Evolutionary conservation across 2,888 invertebrate species (phyloP), one percentile per base, ranked within the genome.

Genomic region (Spisula solida): DNA sequence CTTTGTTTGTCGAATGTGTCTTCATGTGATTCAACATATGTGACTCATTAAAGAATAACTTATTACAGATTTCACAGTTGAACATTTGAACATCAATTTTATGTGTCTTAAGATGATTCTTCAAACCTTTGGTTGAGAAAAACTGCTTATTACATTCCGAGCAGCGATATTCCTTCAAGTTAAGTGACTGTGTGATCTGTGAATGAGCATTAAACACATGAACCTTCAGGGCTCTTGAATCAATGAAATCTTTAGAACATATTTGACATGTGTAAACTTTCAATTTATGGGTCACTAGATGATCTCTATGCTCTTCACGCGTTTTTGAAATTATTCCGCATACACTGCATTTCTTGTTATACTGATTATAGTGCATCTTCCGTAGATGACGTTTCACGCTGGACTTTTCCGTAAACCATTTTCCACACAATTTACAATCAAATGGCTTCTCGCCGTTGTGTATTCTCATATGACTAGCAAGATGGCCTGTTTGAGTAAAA

Each of bases 141-240:
- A 92, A 91, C 51, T 92, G 89, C 47, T 92, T 92, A 66, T 90
- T 81, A 85, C 92, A 92, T 56, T 91, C 92, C 29, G 87, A 51
- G 51, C 92, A 92, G 12, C 89, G 81, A 25, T 91, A 91, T 81
- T 91, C 91, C 31, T 81, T 87, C 60, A 91, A 48, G n/a, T 88
- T 83, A 29, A 89, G 55, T 20, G 86, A 87, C 31, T 88, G 83
- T 1, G 87, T 89, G 16, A 92, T 90, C 80, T 91, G 88, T n/a
- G 90, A 90, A 89, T 92, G 92, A n/a, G 92, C 91, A 81, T 91
- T 92, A 60, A 90, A 92, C 29, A 84, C 88, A 81, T 92, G 92
- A 31, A 92, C 88, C 80, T 92, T 92, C 14, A 92, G 70, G 5
- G 91, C 87, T 31, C 90, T 55, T 12, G 92, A 92, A 78, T 92